Base-by-base conservation (phyloP, 2,797 vertebrate species). In the Falco cherrug region DNA sequence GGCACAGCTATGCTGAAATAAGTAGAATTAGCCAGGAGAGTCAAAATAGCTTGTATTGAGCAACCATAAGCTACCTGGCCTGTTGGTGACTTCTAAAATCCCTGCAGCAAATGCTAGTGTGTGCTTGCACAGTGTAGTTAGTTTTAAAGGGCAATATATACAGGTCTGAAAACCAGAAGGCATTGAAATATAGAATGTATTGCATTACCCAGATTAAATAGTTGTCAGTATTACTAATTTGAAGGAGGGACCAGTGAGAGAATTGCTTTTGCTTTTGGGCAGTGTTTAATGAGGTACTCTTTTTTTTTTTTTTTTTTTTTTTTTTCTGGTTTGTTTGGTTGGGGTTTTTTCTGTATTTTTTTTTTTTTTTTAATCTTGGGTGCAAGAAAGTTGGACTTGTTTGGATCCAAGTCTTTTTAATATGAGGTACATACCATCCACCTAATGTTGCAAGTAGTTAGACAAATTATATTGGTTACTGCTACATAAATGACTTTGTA, bases 11-110 rank as follows among this genome's bases (percentile, higher is more conserved):
- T 85, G 65, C 81, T 93, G 81, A 94, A 93, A 84, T 92, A 92
- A 97, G 78, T 93, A 75, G 75, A 94, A 93, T 95, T 95, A 95
- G 57, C 53, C 75, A 94, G 74, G 39, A 95, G 64, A 95, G 90
- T 95, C 78, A 95, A 94, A 97, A 89, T 84, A 83, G 41, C 65
- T 92, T 86, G 84, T 93, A 82, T 94, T 95, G 86, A 90, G 71
- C 65, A 83, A n/a, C 77, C 78, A 70, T 78, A 87, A 95, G 59
- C 56, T 94, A 37, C 87, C 75, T 89, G 64, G n/a, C 63, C 84
- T 92, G 64, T 73, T 87, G 81, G 83, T 83, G 81, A 48, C 50
- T 87, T 78, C 67, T 81, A 28, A 96, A 95, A 86, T 92, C 78
- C 78, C 41, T 89, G 39, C 81, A 53, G 71, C 2, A 9, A 39